A percentile compares a stretch with the other conserved stretches of the same genome.
These are phyloP conservation scores for Idris sp. DNA, from an alignment of 1,140 invertebrate genomes.

Conservation along the genomic window DNA sequence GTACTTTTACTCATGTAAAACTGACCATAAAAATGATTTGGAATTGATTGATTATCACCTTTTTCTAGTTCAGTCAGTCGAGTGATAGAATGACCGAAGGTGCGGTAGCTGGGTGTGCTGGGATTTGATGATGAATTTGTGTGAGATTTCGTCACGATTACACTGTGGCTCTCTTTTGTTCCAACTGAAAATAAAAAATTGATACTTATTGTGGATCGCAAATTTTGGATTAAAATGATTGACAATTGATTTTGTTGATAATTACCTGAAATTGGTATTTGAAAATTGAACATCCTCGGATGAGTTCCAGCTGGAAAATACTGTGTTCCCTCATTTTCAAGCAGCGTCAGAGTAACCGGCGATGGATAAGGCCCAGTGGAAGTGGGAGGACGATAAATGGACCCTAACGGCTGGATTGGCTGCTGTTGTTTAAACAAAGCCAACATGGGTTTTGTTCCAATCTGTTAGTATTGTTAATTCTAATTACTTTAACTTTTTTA, in stretches of 20 bases:
- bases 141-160: slow-evolving; percentile 78
- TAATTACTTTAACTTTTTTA: slow-evolving; percentile 65
- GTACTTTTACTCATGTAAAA: too few species aligned
- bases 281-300: slow-evolving; percentile 74
- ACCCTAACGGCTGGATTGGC: slow-evolving; percentile 73
- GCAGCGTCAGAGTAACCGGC: slow-evolving; percentile 73
- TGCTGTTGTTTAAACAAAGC: slow-evolving; percentile 76
- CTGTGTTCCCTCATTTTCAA: slow-evolving; percentile 74
- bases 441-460: slow-evolving; percentile 76
- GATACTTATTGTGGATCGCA: too few species aligned
- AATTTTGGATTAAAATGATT: too few species aligned
- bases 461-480: slow-evolving; percentile 72
- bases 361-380: slow-evolving; percentile 70
- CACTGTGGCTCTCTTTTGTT: slow-evolving; percentile 75
- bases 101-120: slow-evolving; percentile 70
- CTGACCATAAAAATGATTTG: slow-evolving; percentile 73
- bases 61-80: slow-evolving; percentile 71
- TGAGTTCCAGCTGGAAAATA: slow-evolving; percentile 69
- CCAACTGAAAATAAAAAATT: slow-evolving; percentile 62
- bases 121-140: slow-evolving; percentile 69
- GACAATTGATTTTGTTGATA: slow-evolving; percentile 3
- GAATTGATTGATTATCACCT: slow-evolving; percentile 63
- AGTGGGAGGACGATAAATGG: slow-evolving; percentile 71
- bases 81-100: slow-evolving; percentile 71
- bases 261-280: slow-evolving; percentile 76